These are phyloP conservation scores for Lasioglossum albipes DNA, from an alignment of 1,140 invertebrate genomes.

Conservation along the genomic window DNA sequence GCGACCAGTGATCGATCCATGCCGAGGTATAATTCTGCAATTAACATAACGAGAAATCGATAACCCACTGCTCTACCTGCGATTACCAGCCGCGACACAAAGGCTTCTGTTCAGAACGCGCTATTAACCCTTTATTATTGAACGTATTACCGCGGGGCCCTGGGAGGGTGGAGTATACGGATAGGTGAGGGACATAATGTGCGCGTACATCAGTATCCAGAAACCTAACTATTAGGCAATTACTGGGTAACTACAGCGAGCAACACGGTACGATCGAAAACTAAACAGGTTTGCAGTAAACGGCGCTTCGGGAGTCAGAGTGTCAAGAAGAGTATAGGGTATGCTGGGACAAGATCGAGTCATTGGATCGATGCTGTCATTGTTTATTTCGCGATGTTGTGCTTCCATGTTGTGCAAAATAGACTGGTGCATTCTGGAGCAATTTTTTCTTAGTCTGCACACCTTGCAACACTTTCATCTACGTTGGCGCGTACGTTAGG, in stretches of 20 bases:
- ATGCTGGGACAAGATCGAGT: too few species aligned
- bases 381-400: too few species aligned
- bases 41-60: conserved; percentile 51
- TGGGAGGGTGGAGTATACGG: too few species aligned
- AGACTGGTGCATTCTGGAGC: too few species aligned
- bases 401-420: too few species aligned
- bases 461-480: too few species aligned
- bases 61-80: conserved; percentile 38
- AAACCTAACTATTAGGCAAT: conserved; percentile 42
- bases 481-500: too few species aligned
- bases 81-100: conserved; percentile 47
- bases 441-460: too few species aligned
- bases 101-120: conserved; percentile 45
- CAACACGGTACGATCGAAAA: neutral
- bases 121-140: conserved; percentile 51
- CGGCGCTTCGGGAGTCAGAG: neutral
- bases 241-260: conserved; percentile 8
- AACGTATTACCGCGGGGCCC: conserved; percentile 37
- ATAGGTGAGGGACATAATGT: conserved; percentile 15
- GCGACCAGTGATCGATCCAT: conserved; percentile 8
- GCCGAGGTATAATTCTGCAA: conserved; percentile 40
- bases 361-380: too few species aligned
- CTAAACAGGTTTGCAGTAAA: neutral
- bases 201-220: conserved; percentile 22
- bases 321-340: neutral